Evolutionary conservation across 2,113 vertebrate genomes (phyloP).

Genomic region (Apistogramma diplotaenia): DNA sequence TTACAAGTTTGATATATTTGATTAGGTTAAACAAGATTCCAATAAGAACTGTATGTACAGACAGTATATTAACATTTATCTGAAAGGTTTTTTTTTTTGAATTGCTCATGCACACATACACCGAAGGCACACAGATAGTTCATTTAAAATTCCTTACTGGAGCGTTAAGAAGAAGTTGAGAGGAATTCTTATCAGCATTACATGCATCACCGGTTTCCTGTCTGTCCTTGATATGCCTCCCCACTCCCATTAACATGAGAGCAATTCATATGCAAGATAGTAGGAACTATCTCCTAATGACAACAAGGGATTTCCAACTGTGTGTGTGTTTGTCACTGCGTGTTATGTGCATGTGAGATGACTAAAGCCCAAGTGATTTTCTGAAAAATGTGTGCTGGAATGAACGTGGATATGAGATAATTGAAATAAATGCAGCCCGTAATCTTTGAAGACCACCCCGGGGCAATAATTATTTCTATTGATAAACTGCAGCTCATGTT

Average conservation of each 20-base stretch:
- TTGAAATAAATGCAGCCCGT: constrained; percentile 64
- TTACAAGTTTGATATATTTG: not conserved
- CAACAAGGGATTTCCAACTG: constrained; percentile 37
- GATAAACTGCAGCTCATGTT: constrained; percentile 59
- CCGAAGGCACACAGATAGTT: constrained; percentile 32
- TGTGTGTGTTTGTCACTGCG: constrained; percentile 5
- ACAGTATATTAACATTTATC: constrained; percentile 15
- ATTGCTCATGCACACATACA: not conserved
- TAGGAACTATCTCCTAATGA: constrained; percentile 53
- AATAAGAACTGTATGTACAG: not conserved
- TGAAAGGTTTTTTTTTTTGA: constrained; percentile 19
- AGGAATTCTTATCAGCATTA: constrained; percentile 66
- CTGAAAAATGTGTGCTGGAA: constrained; percentile 54
- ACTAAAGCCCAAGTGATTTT: constrained; percentile 16
- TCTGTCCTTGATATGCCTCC: constrained; percentile 65
- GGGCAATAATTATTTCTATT: constrained; percentile 65
- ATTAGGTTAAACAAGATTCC: constrained; percentile 14
- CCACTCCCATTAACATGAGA: constrained; percentile 65
- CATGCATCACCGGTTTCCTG: constrained; percentile 61
- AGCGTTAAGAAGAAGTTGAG: constrained; percentile 54
- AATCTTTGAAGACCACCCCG: constrained; percentile 62
- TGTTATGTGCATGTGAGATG: not conserved
- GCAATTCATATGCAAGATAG: constrained; percentile 65
- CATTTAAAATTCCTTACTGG: constrained; percentile 47
- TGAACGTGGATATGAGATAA: constrained; percentile 65